Evolutionary conservation across 2,113 vertebrate genomes (phyloP), one percentile per base, ranked within the genome.

Genomic region (Fulica atra): DNA sequence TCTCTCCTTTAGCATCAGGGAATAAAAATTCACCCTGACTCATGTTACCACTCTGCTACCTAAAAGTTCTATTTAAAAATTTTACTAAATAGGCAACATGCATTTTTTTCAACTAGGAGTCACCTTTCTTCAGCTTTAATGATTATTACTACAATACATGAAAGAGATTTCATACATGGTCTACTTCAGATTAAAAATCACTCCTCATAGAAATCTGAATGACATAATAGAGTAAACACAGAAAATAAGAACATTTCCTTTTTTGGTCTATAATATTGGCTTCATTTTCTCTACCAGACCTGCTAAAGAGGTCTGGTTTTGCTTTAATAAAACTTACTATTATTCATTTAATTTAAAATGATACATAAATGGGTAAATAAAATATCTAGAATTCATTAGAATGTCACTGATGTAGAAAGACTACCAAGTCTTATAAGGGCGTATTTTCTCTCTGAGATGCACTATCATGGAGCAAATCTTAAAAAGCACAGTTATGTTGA

Each of bases 341-440:
- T 16, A 65, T 71, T 14, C 23, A 48, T 61, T 13, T 81, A 10
- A 92, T 89, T 89, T 77, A 84, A 28, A 65, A 16, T 1, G 15
- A 78, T 16, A 33, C 35, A 50, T 11, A 77, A 81, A 60, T 28
- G 24, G 5, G 21, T 64, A 87, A 92, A 84, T 28, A 66, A 38
- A 56, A 74, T 11, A 64, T 3, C 59, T 50, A 36, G 20, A 16
- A 23, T 21, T 77, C 28, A n/a, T 56, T 64, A 50, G 25, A 42
- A 64, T 64, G 18, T 2, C 35, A 54, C 1, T 36, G 28, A 44
- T 86, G 89, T 46, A 64, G 20, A 68, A 83, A 54, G 25, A 14
- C 28, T 31, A 51, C 6, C 0, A 0, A 54, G n/a, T 15, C 29
- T 69, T 9, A 40, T 4, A 56, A 66, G n/a, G 4, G 26, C 8